A percentile compares a stretch with the other conserved stretches of the same genome.
Conservation (phyloP, 2,888 invertebrate genomes). For the Andrena hattorfiana region DNA sequence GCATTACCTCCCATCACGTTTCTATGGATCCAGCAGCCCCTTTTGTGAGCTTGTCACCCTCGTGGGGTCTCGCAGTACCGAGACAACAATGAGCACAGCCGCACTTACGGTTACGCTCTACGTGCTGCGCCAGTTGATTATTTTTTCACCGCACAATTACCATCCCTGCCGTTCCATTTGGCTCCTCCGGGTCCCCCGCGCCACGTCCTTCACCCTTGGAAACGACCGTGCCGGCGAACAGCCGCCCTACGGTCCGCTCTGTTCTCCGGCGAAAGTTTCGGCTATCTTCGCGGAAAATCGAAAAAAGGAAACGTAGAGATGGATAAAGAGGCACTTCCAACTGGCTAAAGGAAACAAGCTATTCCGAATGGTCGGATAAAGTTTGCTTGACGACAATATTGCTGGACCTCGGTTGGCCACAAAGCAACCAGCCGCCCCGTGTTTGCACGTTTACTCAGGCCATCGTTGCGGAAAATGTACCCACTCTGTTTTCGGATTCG, state of each 20-base stretch:
- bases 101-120: constrained; percentile 64
- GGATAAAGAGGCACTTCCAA: neutral
- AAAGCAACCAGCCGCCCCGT: constrained; percentile 17
- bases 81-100: constrained; percentile 55
- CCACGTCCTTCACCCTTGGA: constrained; percentile 44
- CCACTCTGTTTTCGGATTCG: constrained; percentile 16
- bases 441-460: constrained; percentile 27
- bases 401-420: constrained; percentile 27
- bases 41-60: constrained; percentile 60
- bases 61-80: constrained; percentile 39
- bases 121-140: constrained; percentile 79
- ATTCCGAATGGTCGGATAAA: constrained; percentile 54
- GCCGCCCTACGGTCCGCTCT: neutral
- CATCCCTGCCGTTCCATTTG: constrained; percentile 64
- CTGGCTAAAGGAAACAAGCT: constrained; percentile 35
- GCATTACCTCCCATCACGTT: constrained; percentile 54
- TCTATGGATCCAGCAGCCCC: constrained; percentile 61
- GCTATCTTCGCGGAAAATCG: constrained; percentile 39
- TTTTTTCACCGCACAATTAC: constrained; percentile 82
- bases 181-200: constrained; percentile 8
- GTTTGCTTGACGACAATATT: constrained; percentile 61
- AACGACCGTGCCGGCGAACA: constrained; percentile 7
- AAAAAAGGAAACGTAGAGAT: neutral
- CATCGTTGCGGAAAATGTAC: neutral
- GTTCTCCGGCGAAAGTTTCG: neutral